These are phyloP conservation scores for Parazoanthus swiftii DNA, from an alignment of 92 coral and sea anemone species.

Conservation along the genomic window DNA sequence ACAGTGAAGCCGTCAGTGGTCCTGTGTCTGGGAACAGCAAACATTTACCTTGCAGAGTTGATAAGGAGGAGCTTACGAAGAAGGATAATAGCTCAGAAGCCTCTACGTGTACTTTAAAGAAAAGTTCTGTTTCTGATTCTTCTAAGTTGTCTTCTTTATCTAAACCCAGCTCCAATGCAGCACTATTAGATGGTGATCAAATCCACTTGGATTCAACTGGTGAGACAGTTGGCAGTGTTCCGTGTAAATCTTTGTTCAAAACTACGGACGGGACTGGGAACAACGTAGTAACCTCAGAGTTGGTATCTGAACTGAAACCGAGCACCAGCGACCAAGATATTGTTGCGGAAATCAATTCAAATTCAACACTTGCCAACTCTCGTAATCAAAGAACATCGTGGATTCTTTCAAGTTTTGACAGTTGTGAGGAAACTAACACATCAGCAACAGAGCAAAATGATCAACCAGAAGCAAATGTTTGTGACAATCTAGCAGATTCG, in stretches of 20 bases:
- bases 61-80: neutral
- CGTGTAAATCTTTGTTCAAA: neutral
- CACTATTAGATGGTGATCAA: neutral
- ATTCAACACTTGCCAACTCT: neutral
- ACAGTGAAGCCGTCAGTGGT: neutral
- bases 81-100: neutral
- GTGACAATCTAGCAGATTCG: neutral
- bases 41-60: neutral
- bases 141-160: neutral
- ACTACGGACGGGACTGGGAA: neutral
- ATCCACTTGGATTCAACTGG: neutral
- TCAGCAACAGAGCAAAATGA: neutral
- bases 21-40: neutral
- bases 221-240: neutral
- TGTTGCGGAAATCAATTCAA: neutral
- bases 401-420: conserved; percentile 38
- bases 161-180: neutral
- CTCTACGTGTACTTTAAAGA: neutral
- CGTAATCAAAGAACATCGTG: neutral
- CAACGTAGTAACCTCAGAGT: neutral
- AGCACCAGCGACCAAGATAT: neutral
- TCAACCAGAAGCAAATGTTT: neutral
- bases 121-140: neutral
- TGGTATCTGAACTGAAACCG: neutral
- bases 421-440: neutral